Base-by-base conservation (phyloP, 2,888 invertebrate species). In the Leptopilina syphax region DNA sequence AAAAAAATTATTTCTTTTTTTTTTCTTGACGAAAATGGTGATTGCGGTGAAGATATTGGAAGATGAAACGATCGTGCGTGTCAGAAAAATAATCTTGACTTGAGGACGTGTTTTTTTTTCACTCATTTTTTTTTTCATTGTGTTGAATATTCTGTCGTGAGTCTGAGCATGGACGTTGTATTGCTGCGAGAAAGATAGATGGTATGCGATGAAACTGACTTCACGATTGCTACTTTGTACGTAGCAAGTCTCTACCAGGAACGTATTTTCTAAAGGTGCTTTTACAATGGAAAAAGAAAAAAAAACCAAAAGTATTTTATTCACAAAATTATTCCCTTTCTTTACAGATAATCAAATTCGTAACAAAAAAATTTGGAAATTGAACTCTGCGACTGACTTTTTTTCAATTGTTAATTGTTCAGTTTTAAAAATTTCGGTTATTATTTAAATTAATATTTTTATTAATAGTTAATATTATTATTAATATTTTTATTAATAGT, bases 121-220 rank as follows among this genome's bases (percentile, higher is more conserved):
- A 34, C 34, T 34, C 34, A 34, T 54, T 70, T 24, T 54, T 13
- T 24, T 27, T 13, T 13, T 70, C 50, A 50, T 12, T 73, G 34
- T 70, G 70, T 27, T 73, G 34, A 73, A 73, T 73, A 73, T 54
- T 73, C 18, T 34, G 9, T 34, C n/a, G n/a, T 27, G 73, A 34
- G 73, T 54, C 34, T 10, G 57, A 27, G 57, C 57, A 73, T 73
- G 57, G 34, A 34, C 34, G 63, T 24, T 24, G 63, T 24, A 57
- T 10, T 57, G 57, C 41, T 34, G 57, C 73, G 34, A 73, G 73
- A 54, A 73, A 73, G 73, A 73, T 73, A 57, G 73, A 73, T 73
- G 73, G 54, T 73, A 73, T 57, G 73, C 54, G 57, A 73, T 57
- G 54, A 24, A 27, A 54, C 54, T 70, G 24, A 47, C 67, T 70